Conservation (phyloP, 2,113 vertebrate species). For the Plectropomus leopardus region DNA sequence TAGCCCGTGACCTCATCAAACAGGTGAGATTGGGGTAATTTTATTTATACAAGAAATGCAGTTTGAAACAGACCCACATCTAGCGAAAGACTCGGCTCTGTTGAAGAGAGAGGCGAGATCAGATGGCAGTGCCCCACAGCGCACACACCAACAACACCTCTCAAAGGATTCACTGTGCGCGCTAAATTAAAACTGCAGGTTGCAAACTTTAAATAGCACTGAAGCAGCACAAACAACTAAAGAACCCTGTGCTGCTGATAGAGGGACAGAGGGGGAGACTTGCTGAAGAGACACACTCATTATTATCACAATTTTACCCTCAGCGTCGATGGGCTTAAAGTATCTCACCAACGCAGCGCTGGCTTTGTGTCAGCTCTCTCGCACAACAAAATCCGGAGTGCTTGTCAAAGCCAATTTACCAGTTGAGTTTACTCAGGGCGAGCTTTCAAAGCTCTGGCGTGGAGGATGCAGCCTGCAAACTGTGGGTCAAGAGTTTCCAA, state of each 20-base stretch:
- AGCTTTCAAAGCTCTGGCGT: constrained; percentile 39
- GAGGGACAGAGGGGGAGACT: constrained; percentile 25
- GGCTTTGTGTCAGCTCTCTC: constrained; percentile 52
- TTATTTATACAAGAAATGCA: background rate
- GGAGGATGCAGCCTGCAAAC: constrained; percentile 24
- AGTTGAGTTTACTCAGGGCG: constrained; percentile 34
- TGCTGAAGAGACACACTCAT: constrained; percentile 64
- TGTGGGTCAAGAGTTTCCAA: constrained; percentile 27
- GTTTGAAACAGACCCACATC: background rate
- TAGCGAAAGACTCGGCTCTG: constrained; percentile 10
- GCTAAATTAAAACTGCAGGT: constrained; percentile 60
- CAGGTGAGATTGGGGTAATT: background rate
- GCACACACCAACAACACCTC: constrained; percentile 43
- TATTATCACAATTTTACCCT: constrained; percentile 52
- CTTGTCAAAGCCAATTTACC: constrained; percentile 45
- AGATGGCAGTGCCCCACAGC: constrained; percentile 38
- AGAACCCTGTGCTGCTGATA: constrained; percentile 45
- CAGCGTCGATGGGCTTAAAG: constrained; percentile 38
- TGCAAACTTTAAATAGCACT: constrained; percentile 67
- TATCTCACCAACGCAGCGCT: constrained; percentile 45
- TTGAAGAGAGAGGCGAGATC: constrained; percentile 25
- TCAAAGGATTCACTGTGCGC: constrained; percentile 48
- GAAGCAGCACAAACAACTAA: constrained; percentile 48
- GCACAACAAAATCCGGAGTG: constrained; percentile 43
- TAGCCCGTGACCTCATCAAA: background rate